These are phyloP conservation scores for Ceyx cyanopectus DNA, from an alignment of 2,113 vertebrate genomes.

Conservation along the genomic window DNA sequence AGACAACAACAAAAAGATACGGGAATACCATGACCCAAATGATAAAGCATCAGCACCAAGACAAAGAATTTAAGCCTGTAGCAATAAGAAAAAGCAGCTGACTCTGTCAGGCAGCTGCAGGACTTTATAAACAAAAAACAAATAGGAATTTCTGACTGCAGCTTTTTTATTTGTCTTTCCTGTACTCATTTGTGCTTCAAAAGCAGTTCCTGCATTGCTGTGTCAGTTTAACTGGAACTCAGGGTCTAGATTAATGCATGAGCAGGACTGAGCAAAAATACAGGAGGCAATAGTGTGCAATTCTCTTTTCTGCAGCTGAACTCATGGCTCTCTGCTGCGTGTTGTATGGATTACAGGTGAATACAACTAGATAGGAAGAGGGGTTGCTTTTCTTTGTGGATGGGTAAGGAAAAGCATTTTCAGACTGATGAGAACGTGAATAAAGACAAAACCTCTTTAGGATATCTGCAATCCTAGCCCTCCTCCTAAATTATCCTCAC, in stretches of 20 bases:
- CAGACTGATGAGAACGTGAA: neutral
- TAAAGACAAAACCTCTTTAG: neutral
- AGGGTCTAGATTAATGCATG: neutral
- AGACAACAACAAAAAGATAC: neutral
- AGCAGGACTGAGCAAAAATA: neutral
- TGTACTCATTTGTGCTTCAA: neutral
- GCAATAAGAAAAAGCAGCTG: constrained; percentile 19
- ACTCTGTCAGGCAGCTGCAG: neutral
- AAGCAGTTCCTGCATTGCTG: neutral
- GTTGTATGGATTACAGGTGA: neutral
- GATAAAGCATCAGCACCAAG: neutral
- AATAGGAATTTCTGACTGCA: constrained; percentile 11
- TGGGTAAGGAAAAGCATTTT: neutral
- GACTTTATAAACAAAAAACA: constrained; percentile 27
- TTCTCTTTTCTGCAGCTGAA: neutral
- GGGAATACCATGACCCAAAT: neutral
- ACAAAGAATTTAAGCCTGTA: neutral
- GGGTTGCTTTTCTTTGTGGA: neutral
- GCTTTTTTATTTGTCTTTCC: neutral
- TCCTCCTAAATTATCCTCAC: neutral
- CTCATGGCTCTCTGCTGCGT: neutral
- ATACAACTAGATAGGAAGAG: neutral
- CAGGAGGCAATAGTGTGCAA: neutral
- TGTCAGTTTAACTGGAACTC: neutral
- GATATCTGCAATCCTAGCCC: neutral